Evolutionary conservation across 1,140 invertebrate genomes (phyloP).

Genomic region (Drosophila pruinosa): DNA sequence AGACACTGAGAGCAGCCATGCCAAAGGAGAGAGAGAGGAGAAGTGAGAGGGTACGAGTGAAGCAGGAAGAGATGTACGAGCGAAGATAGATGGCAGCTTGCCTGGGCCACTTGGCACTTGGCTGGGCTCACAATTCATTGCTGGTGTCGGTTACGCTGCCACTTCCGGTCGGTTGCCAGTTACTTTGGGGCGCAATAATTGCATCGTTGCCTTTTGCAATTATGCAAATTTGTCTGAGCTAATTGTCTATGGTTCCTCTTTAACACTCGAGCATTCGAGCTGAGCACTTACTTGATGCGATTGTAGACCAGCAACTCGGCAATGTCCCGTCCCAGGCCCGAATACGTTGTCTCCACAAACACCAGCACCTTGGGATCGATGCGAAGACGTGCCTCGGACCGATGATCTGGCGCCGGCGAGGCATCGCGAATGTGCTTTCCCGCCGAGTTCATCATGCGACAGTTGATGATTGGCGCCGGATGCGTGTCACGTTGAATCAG

Average conservation of each 20-base stretch:
- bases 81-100: conserved; percentile 32
- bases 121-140: conserved; percentile 58
- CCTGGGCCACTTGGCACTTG: conserved; percentile 44
- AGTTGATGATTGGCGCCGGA: conserved; percentile 91
- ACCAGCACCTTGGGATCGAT: conserved; percentile 96
- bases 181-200: conserved; percentile 68
- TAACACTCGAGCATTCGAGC: conserved; percentile 1
- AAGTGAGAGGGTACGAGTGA: neutral
- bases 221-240: conserved; percentile 75
- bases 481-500: conserved; percentile 89
- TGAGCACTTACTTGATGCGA: conserved; percentile 93
- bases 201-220: conserved; percentile 67
- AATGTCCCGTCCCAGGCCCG: conserved; percentile 94
- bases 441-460: conserved; percentile 86
- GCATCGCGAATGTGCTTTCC: conserved; percentile 85
- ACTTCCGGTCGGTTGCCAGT: conserved; percentile 55
- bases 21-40: neutral
- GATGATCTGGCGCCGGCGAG: conserved; percentile 89
- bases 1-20: conserved; percentile 26
- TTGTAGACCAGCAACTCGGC: conserved; percentile 96
- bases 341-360: conserved; percentile 97
- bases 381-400: conserved; percentile 90
- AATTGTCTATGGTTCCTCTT: conserved; percentile 72
- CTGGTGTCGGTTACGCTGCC: conserved; percentile 67
- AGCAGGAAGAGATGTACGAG: neutral